Conservation (phyloP, 2,113 vertebrate genomes). For the Erythrolamprus reginae region DNA sequence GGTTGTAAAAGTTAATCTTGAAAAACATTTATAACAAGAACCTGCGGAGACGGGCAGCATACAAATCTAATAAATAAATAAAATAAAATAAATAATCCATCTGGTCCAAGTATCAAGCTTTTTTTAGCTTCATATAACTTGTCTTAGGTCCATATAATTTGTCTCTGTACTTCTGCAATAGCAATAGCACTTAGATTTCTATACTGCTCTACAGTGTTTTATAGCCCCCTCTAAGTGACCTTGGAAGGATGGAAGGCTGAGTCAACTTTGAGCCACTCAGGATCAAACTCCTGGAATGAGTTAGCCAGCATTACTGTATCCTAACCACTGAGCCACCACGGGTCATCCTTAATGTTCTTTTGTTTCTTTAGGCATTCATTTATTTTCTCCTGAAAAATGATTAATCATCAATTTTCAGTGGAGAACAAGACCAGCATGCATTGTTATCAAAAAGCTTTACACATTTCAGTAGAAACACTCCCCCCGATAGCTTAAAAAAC, state of each 20-base stretch:
- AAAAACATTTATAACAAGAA: background rate
- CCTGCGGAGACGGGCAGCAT: too few relatives aligned
- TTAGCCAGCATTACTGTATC: too few relatives aligned
- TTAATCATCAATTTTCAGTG: background rate
- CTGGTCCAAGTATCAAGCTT: background rate
- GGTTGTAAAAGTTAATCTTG: background rate
- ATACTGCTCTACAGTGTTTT: too few relatives aligned
- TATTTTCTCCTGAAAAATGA: background rate
- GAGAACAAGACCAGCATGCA: background rate
- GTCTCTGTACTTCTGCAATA: background rate
- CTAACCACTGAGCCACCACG: too few relatives aligned
- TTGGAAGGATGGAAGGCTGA: too few relatives aligned
- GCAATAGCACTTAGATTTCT: too few relatives aligned
- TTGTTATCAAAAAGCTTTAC: background rate
- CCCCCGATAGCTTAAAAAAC: background rate
- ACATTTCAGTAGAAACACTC: background rate
- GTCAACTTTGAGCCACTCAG: too few relatives aligned
- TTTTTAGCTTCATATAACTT: background rate
- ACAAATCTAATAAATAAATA: too few relatives aligned
- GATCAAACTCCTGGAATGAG: too few relatives aligned
- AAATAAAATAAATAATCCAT: too few relatives aligned
- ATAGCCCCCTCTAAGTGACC: too few relatives aligned
- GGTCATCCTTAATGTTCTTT: background rate
- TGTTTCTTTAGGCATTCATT: background rate
- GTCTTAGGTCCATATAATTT: background rate